Base-by-base conservation (phyloP, 2,113 vertebrate species). In the Upupa epops region DNA sequence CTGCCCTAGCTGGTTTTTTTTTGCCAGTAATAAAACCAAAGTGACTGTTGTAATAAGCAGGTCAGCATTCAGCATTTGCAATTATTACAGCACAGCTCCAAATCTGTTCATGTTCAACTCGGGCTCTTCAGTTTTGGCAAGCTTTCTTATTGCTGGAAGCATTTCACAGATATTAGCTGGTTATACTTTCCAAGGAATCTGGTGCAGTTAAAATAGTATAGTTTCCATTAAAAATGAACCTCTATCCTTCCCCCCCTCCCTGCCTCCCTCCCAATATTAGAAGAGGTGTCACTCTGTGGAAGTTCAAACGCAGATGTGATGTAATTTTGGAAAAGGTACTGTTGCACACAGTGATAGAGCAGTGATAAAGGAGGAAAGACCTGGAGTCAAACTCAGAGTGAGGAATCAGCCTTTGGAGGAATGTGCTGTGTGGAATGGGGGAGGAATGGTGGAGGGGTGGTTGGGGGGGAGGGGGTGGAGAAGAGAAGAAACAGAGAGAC, bases 161-260 rank as follows among this genome's bases (percentile, higher is more conserved):
- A 29, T 94, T 94, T 95, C 85, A 94, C 69, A 95, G 71, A 83
- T 95, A 83, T 80, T 85, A 83, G 45, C 40, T 12, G 6, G 40
- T 88, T 94, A 36, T 64, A 71, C 90, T 95, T 96, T 96, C 90
- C 90, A 94, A 95, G 88, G 83, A 94, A 88, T 90, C 73, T 86
- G 49, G 21, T 86, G 40, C 31, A 61, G 90, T 88, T 90, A 90
- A 90, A 95, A 61, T 37, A 88, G 25, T 75, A 60, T 29, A 2
- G 0, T 86, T 95, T 94, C 72, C 70, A 86, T 65, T 90, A 25
- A 82, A 93, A 84, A 84, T 22, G 88, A 90, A 78, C 28, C 69
- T 74, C 45, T 46, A 56, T 61, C 9, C 5, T 20, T 56, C 17
- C 25, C 8, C 3, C 7, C 6, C 2, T 42, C 6, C 11, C 18